Evolutionary conservation across 2,113 vertebrate genomes (phyloP).

Genomic region (Silurus asotus): DNA sequence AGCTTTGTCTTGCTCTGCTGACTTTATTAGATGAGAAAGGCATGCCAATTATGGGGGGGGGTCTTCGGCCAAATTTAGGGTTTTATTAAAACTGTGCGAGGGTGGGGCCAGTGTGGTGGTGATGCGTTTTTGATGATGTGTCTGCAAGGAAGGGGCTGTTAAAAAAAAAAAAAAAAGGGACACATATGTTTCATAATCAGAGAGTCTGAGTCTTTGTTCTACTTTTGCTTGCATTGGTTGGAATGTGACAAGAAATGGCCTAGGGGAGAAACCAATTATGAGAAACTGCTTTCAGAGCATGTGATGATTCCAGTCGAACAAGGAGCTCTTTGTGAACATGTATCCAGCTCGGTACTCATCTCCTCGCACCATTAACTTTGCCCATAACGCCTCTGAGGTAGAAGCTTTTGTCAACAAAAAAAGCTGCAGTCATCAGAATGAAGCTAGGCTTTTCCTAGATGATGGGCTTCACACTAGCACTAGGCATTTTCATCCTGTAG

Average conservation of each 20-base stretch:
- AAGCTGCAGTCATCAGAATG: conserved; percentile 12
- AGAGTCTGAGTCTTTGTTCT: conserved; percentile 2
- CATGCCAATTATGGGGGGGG: conserved; percentile 19
- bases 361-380: conserved; percentile 8
- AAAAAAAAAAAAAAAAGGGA: not conserved
- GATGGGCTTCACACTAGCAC: not conserved
- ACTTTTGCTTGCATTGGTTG: conserved; percentile 8
- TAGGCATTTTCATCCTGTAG: not conserved
- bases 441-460: not conserved
- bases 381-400: not conserved
- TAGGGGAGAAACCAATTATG: conserved; percentile 24
- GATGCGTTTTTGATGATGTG: conserved; percentile 1
- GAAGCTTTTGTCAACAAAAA: conserved; percentile 9
- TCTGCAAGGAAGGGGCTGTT: not conserved
- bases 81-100: conserved; percentile 7
- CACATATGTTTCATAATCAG: conserved; percentile 14
- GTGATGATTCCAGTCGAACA: conserved; percentile 29
- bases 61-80: conserved; percentile 2
- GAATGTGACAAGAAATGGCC: conserved; percentile 33
- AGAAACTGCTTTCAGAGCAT: conserved; percentile 23
- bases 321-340: not conserved
- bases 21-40: conserved; percentile 29
- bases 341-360: conserved; percentile 1
- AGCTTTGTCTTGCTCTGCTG: conserved; percentile 37
- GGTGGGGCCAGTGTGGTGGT: conserved; percentile 1